Base-by-base conservation (phyloP, 2,797 vertebrate genomes). In the Bovichtus diacanthus region DNA sequence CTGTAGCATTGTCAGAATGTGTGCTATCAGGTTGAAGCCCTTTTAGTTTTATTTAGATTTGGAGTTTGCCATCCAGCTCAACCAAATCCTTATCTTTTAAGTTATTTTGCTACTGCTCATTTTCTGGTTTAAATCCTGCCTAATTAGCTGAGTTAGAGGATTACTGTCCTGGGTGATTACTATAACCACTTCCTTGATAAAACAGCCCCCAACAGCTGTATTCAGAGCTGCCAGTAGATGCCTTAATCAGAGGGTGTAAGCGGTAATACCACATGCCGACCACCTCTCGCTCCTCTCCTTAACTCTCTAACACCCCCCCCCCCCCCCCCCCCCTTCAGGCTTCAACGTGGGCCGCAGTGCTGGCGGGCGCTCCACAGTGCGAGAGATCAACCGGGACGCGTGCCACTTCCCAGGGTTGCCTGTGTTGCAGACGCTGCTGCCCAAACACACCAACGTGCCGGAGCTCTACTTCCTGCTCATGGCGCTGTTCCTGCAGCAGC, bases 391-490 rank as follows among this genome's bases (percentile, higher is more conserved):
- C 94, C 93, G 97, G 38, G 98, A 99, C 2, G 98, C 98, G 1
- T 99, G 98, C 89, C 98, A 99, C 85, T 98, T 99, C 89, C 96
- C 97, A 6, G 98, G 98, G 38, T 98, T 99, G 74, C 96, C 97
- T 0, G 90, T 99, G 12, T 93, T 99, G 69, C 98, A 99, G 93
- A 97, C 97, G 0, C 95, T 99, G 81, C 95, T 99, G 72, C 97
- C 98, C 5, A 99, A 99, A 88, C 98, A 99, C 94, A 99, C 98
- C 7, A 99, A 97, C 0, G 98, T 99, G 15, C 98, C 98, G 1
- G 97, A 99, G 43, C 96, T 99, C 67, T 99, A 99, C 92, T 99
- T 99, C 88, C 96, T 99, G 85, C 96, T 99, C 73, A 99, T 99
- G 98, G 97, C 98, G 2, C 94, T 99, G 38, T 99, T 99, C 92